Conservation (phyloP, 2,113 vertebrate species). For the Corvus cornix region DNA sequence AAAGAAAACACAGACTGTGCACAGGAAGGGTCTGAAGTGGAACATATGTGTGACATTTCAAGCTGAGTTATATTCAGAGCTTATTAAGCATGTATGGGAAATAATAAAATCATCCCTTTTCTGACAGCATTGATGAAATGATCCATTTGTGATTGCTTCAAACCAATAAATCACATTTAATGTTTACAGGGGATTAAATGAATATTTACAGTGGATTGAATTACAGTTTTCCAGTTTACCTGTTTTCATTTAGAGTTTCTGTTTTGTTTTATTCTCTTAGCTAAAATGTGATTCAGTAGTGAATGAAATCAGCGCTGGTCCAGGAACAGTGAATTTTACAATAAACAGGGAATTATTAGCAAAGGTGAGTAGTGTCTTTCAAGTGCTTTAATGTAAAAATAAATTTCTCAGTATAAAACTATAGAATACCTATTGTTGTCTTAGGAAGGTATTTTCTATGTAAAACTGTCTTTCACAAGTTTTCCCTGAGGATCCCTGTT, state of each 20-base stretch:
- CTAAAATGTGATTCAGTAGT: constrained; percentile 83
- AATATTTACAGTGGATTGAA: background rate
- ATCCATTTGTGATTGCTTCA: background rate
- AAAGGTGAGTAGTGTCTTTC: constrained; percentile 77
- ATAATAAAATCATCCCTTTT: background rate
- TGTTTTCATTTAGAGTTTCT: background rate
- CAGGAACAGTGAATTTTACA: constrained; percentile 84
- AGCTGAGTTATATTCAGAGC: background rate
- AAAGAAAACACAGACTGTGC: background rate
- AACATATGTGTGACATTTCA: background rate
- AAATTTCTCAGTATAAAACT: background rate
- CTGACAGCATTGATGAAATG: background rate
- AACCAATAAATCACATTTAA: background rate
- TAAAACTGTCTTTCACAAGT: background rate
- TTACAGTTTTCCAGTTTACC: background rate
- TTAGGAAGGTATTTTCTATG: background rate
- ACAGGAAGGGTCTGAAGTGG: background rate
- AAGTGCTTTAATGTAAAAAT: background rate
- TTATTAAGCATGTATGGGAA: background rate
- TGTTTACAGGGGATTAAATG: background rate
- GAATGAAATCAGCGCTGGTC: constrained; percentile 78
- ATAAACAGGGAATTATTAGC: constrained; percentile 85
- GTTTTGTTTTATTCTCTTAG: constrained; percentile 65
- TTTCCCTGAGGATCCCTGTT: background rate
- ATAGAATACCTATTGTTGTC: background rate